Evolutionary conservation across 2,797 vertebrate genomes (phyloP).

Genomic region (Cheirogaleus major): DNA sequence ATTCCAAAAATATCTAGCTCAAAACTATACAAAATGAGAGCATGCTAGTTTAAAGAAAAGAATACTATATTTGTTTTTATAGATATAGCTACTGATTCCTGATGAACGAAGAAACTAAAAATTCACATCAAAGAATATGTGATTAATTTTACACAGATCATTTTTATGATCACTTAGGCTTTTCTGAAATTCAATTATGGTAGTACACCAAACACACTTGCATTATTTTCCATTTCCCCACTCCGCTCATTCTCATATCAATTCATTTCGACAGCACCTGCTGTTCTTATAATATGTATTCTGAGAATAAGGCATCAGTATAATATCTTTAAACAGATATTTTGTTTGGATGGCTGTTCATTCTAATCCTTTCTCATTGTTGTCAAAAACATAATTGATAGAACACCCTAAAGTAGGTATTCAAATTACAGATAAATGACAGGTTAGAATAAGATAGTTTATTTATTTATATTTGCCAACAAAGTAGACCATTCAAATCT

Average conservation of each 20-base stretch:
- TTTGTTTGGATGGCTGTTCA: background rate
- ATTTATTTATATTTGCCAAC: constrained; percentile 19
- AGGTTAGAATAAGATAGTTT: background rate
- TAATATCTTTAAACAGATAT: background rate
- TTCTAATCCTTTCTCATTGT: constrained; percentile 27
- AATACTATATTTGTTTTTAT: constrained; percentile 28
- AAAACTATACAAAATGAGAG: background rate
- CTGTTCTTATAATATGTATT: constrained; percentile 35
- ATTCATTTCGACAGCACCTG: constrained; percentile 49
- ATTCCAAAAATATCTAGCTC: background rate
- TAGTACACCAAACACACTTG: constrained; percentile 20
- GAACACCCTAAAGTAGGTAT: background rate
- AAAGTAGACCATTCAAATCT: background rate
- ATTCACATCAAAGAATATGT: constrained; percentile 26
- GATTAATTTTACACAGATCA: constrained; percentile 66
- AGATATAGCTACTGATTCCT: constrained; percentile 55
- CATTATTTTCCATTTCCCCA: constrained; percentile 49
- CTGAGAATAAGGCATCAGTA: constrained; percentile 33
- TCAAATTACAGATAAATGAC: constrained; percentile 40
- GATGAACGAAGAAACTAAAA: constrained; percentile 45
- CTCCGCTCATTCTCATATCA: constrained; percentile 48
- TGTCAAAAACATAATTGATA: constrained; percentile 41
- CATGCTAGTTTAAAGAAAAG: background rate
- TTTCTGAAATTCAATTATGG: constrained; percentile 62
- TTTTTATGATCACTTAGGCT: constrained; percentile 22